Evolutionary conservation across 2,888 invertebrate species (phyloP).

Genomic region (Lordiphosa fenestrarum): DNA sequence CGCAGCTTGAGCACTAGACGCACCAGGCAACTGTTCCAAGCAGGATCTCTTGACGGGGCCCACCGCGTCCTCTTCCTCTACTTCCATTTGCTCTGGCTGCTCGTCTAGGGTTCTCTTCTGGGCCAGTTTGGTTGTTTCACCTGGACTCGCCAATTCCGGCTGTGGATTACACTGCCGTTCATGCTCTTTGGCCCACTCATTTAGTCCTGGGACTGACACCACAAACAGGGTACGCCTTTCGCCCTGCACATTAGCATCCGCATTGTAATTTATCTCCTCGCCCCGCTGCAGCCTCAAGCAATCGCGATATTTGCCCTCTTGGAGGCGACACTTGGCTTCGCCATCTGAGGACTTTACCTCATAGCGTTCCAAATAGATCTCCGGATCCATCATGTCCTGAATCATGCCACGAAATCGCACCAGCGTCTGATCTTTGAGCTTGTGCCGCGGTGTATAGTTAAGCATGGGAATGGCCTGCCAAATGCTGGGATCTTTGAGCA

Average conservation of each 20-base stretch:
- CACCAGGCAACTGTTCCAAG: neutral
- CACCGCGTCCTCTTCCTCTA: constrained; percentile 34
- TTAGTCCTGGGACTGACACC: constrained; percentile 90
- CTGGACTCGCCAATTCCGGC: neutral
- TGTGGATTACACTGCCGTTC: constrained; percentile 77
- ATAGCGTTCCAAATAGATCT: constrained; percentile 90
- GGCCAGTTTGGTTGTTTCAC: constrained; percentile 13
- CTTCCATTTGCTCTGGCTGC: constrained; percentile 56
- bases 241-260: constrained; percentile 83
- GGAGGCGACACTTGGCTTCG: constrained; percentile 81
- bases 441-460: constrained; percentile 85
- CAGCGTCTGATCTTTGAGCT: constrained; percentile 85
- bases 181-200: constrained; percentile 87
- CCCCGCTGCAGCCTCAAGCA: constrained; percentile 81
- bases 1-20: neutral
- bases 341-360: constrained; percentile 84
- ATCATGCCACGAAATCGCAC: constrained; percentile 94
- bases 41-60: constrained; percentile 32
- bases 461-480: constrained; percentile 85
- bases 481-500: constrained; percentile 60
- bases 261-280: constrained; percentile 79
- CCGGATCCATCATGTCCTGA: constrained; percentile 95
- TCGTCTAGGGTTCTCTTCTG: constrained; percentile 54
- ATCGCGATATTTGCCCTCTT: constrained; percentile 89
- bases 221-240: constrained; percentile 89